Evolutionary conservation across 2,888 invertebrate species (phyloP).

Genomic region (Thera obeliscata): DNA sequence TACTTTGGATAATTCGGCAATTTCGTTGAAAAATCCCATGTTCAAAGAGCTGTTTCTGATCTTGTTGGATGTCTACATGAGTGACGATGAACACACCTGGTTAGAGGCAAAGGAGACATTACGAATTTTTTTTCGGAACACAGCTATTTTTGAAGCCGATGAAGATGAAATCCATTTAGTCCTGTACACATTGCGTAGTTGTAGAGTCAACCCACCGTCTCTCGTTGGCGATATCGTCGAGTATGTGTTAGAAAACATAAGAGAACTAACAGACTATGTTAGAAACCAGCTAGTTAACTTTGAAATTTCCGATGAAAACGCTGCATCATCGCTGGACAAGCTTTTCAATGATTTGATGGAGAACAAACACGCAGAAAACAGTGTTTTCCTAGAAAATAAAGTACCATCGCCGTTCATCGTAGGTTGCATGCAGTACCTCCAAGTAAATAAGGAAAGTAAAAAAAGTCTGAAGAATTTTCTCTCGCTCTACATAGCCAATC

Average conservation of each 20-base stretch:
- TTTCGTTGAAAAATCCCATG: slow-evolving; percentile 79
- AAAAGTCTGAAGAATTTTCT: slow-evolving; percentile 70
- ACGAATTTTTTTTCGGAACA: slow-evolving; percentile 84
- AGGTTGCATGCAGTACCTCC: slow-evolving; percentile 71
- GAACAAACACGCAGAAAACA: slow-evolving; percentile 61
- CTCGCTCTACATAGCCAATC: slow-evolving; percentile 77
- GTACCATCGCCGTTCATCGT: slow-evolving; percentile 74
- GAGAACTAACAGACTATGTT: slow-evolving; percentile 62
- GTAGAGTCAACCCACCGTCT: slow-evolving; percentile 61
- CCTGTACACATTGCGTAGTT: slow-evolving; percentile 80
- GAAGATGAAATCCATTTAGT: slow-evolving; percentile 88
- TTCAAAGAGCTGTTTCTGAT: slow-evolving; percentile 83
- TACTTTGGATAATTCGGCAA: slow-evolving; percentile 75
- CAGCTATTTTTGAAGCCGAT: slow-evolving; percentile 87
- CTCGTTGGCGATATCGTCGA: slow-evolving; percentile 69
- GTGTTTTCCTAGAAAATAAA: slow-evolving; percentile 69
- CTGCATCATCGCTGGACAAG: slow-evolving; percentile 61
- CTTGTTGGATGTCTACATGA: slow-evolving; percentile 82
- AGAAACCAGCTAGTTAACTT: slow-evolving; percentile 69
- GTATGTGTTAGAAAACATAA: slow-evolving; percentile 65
- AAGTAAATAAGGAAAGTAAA: slow-evolving; percentile 63
- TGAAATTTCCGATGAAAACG: slow-evolving; percentile 66
- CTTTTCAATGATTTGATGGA: slow-evolving; percentile 73
- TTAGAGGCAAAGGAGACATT: slow-evolving; percentile 83
- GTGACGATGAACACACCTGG: slow-evolving; percentile 66